Evolutionary conservation across 2,797 vertebrate genomes (phyloP), one percentile per base, ranked within the genome.

Genomic region (Anguilla obscura): DNA sequence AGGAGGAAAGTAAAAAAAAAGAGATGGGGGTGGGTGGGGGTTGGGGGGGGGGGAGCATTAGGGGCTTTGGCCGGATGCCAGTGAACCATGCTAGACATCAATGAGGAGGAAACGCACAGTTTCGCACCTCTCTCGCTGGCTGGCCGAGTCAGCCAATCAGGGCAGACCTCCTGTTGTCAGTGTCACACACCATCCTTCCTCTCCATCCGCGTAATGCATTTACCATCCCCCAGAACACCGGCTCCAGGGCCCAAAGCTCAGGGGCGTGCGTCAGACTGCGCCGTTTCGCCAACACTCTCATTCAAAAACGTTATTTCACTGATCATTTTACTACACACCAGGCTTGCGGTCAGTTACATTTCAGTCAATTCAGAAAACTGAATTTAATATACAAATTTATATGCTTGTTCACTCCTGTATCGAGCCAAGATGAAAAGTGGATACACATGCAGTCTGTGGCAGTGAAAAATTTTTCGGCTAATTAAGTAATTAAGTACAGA

Each of bases 121-220:
- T 88, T 91, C 88, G 88, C 88, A 88, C 90, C 86, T 91, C 86
- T 76, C 76, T 88, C 86, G 83, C 85, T 85, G 58, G 74, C 89
- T 87, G 58, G 74, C 88, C 87, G 80, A 84, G 48, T 89, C 86
- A 88, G 86, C 63, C 40, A 56, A 85, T 33, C 63, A 24, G 48
- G 84, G 60, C 66, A 48, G 21, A 60, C n/a, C 71, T 87, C 58
- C 85, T 85, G 69, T 85, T 69, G 60, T 84, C 85, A 87, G 33
- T 89, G 76, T 71, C 0, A 3, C 36, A 66, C 30, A 63, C 80
- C 52, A 18, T 85, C 80, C 52, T 76, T n/a, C 16, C 63, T 66
- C 50, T 30, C 60, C 83, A 50, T 54, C 27, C 16, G 86, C 86
- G 50, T 58, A 87, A 71, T 36, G 69, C 86, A 24, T 85, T 85